Conservation (phyloP, 2,797 vertebrate genomes). For the Telmatherina bonti region DNA sequence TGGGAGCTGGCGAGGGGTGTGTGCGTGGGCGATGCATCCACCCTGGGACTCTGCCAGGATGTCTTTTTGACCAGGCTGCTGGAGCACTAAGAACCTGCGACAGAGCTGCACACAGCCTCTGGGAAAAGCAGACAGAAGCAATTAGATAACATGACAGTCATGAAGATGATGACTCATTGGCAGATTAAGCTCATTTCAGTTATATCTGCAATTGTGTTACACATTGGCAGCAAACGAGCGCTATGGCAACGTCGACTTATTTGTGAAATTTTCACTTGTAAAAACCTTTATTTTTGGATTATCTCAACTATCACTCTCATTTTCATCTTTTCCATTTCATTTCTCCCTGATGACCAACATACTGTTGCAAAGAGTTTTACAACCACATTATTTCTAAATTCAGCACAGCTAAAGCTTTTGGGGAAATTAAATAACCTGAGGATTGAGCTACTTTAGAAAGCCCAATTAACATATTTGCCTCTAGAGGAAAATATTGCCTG, state of each 20-base stretch:
- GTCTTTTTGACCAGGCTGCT: slow-evolving; percentile 79
- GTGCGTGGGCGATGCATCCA: slow-evolving; percentile 77
- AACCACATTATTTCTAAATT: slow-evolving; percentile 65
- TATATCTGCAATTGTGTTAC: slow-evolving; percentile 26
- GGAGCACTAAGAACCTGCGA: slow-evolving; percentile 77
- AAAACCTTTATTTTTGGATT: slow-evolving; percentile 1
- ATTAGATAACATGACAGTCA: slow-evolving; percentile 84
- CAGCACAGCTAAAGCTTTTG: slow-evolving; percentile 77
- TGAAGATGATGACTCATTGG: slow-evolving; percentile 78
- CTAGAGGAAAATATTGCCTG: slow-evolving; percentile 80
- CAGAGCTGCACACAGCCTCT: slow-evolving; percentile 74
- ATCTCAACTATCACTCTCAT: slow-evolving; percentile 26
- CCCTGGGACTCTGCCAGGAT: slow-evolving; percentile 83
- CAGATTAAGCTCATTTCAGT: slow-evolving; percentile 42
- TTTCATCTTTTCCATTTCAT: slow-evolving; percentile 44
- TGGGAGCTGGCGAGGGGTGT: slow-evolving; percentile 75
- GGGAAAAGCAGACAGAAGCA: slow-evolving; percentile 78
- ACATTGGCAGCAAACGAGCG: slow-evolving; percentile 16
- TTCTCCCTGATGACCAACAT: slow-evolving; percentile 53
- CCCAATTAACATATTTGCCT: slow-evolving; percentile 86
- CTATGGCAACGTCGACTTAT: slow-evolving; percentile 29
- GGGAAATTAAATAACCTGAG: slow-evolving; percentile 85
- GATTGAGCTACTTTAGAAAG: slow-evolving; percentile 83
- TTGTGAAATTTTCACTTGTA: neutral
- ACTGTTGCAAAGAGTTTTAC: slow-evolving; percentile 55